Base-by-base conservation (phyloP, 2,888 invertebrate species). In the Melolontha melolontha region DNA sequence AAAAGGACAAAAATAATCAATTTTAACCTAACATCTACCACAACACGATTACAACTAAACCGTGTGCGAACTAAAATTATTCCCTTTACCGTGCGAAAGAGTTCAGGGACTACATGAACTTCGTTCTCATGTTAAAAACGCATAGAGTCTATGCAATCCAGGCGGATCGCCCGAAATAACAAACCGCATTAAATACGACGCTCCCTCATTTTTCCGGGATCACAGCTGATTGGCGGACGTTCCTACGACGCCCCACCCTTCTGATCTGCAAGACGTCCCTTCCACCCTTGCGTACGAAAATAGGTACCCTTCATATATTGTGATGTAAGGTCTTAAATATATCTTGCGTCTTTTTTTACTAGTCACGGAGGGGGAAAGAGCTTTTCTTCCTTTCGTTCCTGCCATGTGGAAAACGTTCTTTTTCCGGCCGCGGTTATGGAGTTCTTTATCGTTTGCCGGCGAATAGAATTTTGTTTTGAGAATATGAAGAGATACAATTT, bases 211-310 rank as follows among this genome's bases (percentile, higher is more conserved):
- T 74, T 72, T 71, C 70, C 68, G 57, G 42, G 68, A 51, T 52
- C 65, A 54, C 65, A 49, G 49, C 57, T 67, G 70, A 74, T 75
- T 75, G 75, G 75, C 67, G 62, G 73, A 68, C 51, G 67, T 54
- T 67, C 70, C 73, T 85, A n/a, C 17, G 12, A 54, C 16, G 54
- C 54, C 40, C 54, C 86, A 76, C 86, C 80, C 79, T 85, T 86
- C 81, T 86, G 77, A 86, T 86, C 86, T 73, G 40, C 16, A 66
- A 68, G 71, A 74, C 78, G 72, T 70, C 70, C 71, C 74, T 54
- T 54, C 54, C 12, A 12, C 34, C 54, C 54, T 10, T n/a, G 34
- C 39, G 10, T 16, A 16, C 17, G 40, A 11, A 8, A 5, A 44
- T 44, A 44, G n/a, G 34, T 64, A 47, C 57, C 44, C 64, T 66